Evolutionary conservation across 2,888 invertebrate genomes (phyloP).

Genomic region (Monopis laevigella): DNA sequence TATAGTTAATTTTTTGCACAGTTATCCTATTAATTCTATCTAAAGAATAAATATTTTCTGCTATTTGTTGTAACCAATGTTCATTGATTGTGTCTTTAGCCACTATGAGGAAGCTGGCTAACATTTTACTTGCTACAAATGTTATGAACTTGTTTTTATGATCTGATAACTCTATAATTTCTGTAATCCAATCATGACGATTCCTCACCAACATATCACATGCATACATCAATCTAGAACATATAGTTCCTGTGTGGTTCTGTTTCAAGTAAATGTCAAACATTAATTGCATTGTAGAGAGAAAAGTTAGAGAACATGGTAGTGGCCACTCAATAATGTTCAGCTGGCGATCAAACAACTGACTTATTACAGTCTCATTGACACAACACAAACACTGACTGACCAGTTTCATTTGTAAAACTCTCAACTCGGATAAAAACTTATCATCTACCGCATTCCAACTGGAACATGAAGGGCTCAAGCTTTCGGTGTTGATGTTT

Average conservation of each 20-base stretch:
- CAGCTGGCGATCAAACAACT: constrained; percentile 74
- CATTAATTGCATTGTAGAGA: constrained; percentile 84
- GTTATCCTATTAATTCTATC: constrained; percentile 73
- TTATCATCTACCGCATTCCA: constrained; percentile 51
- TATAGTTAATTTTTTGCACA: constrained; percentile 82
- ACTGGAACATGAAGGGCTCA: constrained; percentile 51
- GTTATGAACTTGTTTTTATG: constrained; percentile 83
- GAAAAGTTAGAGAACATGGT: constrained; percentile 73
- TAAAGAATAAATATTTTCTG: constrained; percentile 74
- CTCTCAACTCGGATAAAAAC: constrained; percentile 59
- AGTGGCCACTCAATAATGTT: constrained; percentile 58
- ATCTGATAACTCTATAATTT: constrained; percentile 82
- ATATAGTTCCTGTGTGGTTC: constrained; percentile 82
- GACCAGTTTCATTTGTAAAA: constrained; percentile 73
- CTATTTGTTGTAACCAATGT: constrained; percentile 81
- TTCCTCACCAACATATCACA: constrained; percentile 83
- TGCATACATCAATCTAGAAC: constrained; percentile 80
- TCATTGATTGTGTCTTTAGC: constrained; percentile 84
- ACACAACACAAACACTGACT: constrained; percentile 83
- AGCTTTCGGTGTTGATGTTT: constrained; percentile 37
- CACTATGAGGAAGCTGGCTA: constrained; percentile 85
- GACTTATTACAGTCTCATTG: constrained; percentile 73
- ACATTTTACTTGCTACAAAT: constrained; percentile 80
- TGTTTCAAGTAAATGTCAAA: constrained; percentile 88
- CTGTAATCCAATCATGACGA: constrained; percentile 84